Evolutionary conservation across 2,113 vertebrate species (phyloP), one percentile per base, ranked within the genome.

Genomic region (Anarhynchus alexandrinus): DNA sequence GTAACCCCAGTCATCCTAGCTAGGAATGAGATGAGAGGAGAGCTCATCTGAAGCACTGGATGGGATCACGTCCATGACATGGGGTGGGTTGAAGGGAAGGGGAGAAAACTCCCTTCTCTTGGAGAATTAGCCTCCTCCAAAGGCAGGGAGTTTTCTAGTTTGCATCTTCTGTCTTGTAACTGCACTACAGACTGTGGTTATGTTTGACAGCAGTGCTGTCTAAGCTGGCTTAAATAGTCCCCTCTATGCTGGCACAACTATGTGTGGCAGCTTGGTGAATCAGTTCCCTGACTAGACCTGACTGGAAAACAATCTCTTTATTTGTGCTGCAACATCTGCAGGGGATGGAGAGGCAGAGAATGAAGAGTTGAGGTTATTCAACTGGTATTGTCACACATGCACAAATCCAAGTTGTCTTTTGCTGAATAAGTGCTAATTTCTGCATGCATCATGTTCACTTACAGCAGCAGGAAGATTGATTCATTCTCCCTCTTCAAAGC

Each of bases 211-310:
- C 65, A 74, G 38, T 32, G n/a, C 67, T 82, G 27, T 90, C 86
- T 88, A 61, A 90, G n/a, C 27, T 58, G 86, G 51, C 26, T 88
- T 94, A 92, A 95, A 96, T 81, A 86, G 94, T 70, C 51, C 29
- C 42, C 90, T 95, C 86, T 96, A 91, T 96, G 85, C 72, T 78
- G 71, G 65, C 51, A 86, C 51, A 80, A 2, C 88, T 70, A 2
- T 83, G 27, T 58, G 64, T 95, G 69, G 86, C 86, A 83, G 91
- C 88, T 51, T 86, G 42, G 84, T 91, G 93, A 94, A 92, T 92
- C 13, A 17, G 27, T 83, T 92, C 82, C 57, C 54, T 82, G 71
- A 74, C 25, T 74, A 81, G 90, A 82, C 74, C 78, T 77, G 47
- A 55, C 54, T 86, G 58, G 62, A 73, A 77, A 88, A 90, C 22